Evolutionary conservation across 2,888 invertebrate species (phyloP).

Genomic region (Gymnosoma rotundatum): DNA sequence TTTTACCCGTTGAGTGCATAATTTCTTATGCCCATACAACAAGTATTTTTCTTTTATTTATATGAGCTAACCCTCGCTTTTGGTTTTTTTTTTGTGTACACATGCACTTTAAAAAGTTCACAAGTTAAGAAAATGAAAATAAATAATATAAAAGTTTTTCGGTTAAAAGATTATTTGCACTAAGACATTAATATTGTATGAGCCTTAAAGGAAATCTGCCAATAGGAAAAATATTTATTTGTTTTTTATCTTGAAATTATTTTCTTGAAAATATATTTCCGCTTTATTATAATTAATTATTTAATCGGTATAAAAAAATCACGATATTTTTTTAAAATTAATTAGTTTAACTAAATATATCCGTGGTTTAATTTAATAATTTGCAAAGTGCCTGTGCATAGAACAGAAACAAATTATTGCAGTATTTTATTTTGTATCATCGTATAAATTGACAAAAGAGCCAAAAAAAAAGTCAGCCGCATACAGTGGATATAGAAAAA

Average conservation of each 20-base stretch:
- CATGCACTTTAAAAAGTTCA: slow-evolving; percentile 52
- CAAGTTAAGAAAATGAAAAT: slow-evolving; percentile 8
- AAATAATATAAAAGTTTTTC: slow-evolving; percentile 27
- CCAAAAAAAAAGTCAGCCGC: too few relatives aligned
- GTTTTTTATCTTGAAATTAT: neutral
- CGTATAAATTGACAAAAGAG: too few relatives aligned
- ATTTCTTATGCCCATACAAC: slow-evolving; percentile 50
- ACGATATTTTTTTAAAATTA: too few relatives aligned
- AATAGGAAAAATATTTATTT: slow-evolving; percentile 27
- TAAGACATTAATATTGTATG: slow-evolving; percentile 42
- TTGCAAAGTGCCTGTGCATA: too few relatives aligned
- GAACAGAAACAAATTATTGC: too few relatives aligned
- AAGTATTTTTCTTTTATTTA: slow-evolving; percentile 15
- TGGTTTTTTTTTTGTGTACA: slow-evolving; percentile 9
- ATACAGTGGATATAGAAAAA: too few relatives aligned
- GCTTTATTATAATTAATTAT: too few relatives aligned
- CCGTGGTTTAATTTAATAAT: too few relatives aligned
- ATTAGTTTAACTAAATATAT: too few relatives aligned
- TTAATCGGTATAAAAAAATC: too few relatives aligned
- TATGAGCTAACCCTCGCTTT: slow-evolving; percentile 10
- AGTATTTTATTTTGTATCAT: too few relatives aligned
- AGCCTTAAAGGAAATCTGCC: slow-evolving; percentile 30
- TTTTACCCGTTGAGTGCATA: slow-evolving; percentile 60
- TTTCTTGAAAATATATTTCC: neutral
- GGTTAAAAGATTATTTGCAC: slow-evolving; percentile 29